phyloP scores from a whole-genome alignment of 2,888 invertebrate genomes.

The Coelinius sp. region DNA sequence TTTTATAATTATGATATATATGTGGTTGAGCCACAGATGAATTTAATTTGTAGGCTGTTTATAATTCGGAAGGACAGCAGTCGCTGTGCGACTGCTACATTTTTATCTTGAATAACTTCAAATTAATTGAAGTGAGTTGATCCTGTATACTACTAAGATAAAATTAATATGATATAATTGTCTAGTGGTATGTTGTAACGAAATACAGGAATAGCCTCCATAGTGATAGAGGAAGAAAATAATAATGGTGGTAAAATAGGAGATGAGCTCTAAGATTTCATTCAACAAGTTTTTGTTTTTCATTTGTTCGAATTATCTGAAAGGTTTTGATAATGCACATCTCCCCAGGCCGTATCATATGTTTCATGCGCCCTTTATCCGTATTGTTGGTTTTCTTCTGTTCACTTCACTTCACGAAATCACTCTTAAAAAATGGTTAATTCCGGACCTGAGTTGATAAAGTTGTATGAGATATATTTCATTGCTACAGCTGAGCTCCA shows the following conservation, averaged over 20 bases:
- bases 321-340: conserved; percentile 18
- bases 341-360: conserved; percentile 26
- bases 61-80: background rate
- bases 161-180: background rate
- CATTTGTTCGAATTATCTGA: conserved; percentile 25
- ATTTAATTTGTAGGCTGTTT: conserved; percentile 11
- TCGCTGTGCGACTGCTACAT: conserved; percentile 29
- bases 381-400: conserved; percentile 1
- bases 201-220: conserved; percentile 8
- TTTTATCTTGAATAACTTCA: background rate
- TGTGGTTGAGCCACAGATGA: conserved; percentile 41
- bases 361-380: conserved; percentile 17
- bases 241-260: background rate
- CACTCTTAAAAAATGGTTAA: conserved; percentile 5
- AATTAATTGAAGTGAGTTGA: background rate
- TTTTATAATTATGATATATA: conserved; percentile 17
- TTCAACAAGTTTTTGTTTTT: conserved; percentile 20
- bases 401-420: conserved; percentile 21
- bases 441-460: background rate
- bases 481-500: conserved; percentile 3
- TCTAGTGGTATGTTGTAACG: conserved; percentile 1
- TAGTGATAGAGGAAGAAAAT: background rate
- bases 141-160: background rate
- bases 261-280: conserved; percentile 11
- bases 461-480: conserved; percentile 7